Evolutionary conservation across 2,113 vertebrate genomes (phyloP).

Genomic region (Ursus arctos): DNA sequence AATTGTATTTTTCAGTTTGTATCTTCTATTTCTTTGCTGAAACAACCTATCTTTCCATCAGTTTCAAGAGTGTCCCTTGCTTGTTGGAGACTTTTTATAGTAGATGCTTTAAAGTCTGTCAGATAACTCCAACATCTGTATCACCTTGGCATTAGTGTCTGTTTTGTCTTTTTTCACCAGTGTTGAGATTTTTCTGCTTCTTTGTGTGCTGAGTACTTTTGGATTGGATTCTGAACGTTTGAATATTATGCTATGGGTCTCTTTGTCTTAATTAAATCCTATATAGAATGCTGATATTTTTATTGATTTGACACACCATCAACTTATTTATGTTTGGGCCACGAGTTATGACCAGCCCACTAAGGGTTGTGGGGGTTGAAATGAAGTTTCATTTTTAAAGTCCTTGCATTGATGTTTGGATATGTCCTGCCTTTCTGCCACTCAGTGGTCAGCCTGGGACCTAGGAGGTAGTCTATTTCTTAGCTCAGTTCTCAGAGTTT

Average conservation of each 20-base stretch:
- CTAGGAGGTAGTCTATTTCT: background rate
- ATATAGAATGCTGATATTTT: background rate
- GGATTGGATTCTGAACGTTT: background rate
- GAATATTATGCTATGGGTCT: background rate
- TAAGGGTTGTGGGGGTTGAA: background rate
- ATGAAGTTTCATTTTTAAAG: background rate
- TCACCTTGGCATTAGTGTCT: background rate
- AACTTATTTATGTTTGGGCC: too few species aligned
- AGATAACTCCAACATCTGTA: too few species aligned
- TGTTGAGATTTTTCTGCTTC: background rate
- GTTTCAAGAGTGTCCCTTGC: background rate
- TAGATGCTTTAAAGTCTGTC: background rate
- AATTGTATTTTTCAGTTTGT: background rate
- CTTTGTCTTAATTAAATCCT: background rate
- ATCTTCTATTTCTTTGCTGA: background rate
- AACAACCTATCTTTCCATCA: background rate
- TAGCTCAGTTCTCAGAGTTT: too few species aligned
- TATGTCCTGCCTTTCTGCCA: background rate
- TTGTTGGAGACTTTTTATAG: background rate
- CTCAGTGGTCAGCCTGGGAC: too few species aligned
- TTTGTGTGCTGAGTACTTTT: background rate
- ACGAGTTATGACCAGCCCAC: background rate
- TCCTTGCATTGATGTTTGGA: background rate
- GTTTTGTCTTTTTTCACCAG: background rate
- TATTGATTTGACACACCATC: background rate